A percentile compares a stretch with the other conserved stretches of the same genome.
Conservation (phyloP, 2,113 vertebrate species). For the Saccopteryx bilineata region DNA sequence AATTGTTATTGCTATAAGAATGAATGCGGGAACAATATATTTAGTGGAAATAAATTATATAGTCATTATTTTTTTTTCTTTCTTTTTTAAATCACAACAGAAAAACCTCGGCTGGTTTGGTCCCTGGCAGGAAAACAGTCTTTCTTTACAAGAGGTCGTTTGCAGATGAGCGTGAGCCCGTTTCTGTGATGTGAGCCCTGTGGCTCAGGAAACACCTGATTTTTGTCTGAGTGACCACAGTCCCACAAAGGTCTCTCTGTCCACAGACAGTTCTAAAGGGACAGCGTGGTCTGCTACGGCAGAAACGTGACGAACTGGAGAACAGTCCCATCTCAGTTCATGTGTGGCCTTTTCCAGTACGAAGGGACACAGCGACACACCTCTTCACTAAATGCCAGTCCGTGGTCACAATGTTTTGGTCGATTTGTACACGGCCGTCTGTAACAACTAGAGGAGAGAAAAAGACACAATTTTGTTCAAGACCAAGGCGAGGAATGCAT, state of each 20-base stretch:
- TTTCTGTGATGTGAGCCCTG: slow-evolving; percentile 78
- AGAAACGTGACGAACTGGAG: slow-evolving; percentile 72
- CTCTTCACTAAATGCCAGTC: slow-evolving; percentile 96
- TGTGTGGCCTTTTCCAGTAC: slow-evolving; percentile 94
- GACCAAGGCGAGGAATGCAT: not conserved
- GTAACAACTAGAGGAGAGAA: slow-evolving; percentile 90
- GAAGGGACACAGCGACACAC: slow-evolving; percentile 97
- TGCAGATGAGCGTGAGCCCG: slow-evolving; percentile 72
- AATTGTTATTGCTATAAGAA: slow-evolving; percentile 94
- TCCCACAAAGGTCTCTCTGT: slow-evolving; percentile 84
- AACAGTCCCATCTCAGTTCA: slow-evolving; percentile 82
- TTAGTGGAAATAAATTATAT: slow-evolving; percentile 99
- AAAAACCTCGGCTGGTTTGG: slow-evolving; percentile 88
- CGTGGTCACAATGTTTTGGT: slow-evolving; percentile 91
- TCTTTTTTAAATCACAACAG: slow-evolving; percentile 91
- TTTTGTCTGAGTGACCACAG: slow-evolving; percentile 76
- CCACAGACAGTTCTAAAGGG: slow-evolving; percentile 83
- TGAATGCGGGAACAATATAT: slow-evolving; percentile 93
- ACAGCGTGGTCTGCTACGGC: slow-evolving; percentile 74
- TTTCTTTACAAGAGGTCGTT: slow-evolving; percentile 82
- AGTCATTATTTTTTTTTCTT: slow-evolving; percentile 94
- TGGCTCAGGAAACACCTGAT: slow-evolving; percentile 78
- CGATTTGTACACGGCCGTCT: slow-evolving; percentile 93
- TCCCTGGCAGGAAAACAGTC: slow-evolving; percentile 88
- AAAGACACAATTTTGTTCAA: not conserved